Percentiles rank a stretch among this genome's conserved stretches.
phyloP scores from a whole-genome alignment of 2,888 invertebrate species.

The Tenthredo distinguenda region DNA sequence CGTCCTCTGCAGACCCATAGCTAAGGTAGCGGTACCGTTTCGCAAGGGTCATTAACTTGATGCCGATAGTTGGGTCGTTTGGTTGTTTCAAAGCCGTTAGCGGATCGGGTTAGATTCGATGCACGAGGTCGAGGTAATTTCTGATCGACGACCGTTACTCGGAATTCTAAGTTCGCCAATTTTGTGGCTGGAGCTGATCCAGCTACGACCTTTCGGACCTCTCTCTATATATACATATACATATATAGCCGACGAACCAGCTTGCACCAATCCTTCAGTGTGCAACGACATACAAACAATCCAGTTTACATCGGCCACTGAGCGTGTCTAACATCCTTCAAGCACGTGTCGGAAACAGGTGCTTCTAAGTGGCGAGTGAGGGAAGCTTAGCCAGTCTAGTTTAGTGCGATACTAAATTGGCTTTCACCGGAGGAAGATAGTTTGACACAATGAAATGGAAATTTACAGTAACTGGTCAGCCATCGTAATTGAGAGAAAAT shows the following conservation, averaged over 20 bases:
- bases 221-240: not conserved
- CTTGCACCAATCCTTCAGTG: not conserved
- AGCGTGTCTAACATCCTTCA: conserved; percentile 63
- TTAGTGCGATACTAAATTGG: not conserved
- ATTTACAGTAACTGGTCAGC: not conserved
- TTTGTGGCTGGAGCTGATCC: not conserved
- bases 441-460: not conserved
- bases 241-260: not conserved
- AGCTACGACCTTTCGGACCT: not conserved
- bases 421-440: not conserved
- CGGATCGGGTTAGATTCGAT: conserved; percentile 9
- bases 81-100: conserved; percentile 14
- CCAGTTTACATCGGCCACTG: conserved; percentile 63
- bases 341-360: conserved; percentile 61
- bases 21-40: not conserved
- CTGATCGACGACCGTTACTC: conserved; percentile 16
- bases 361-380: conserved; percentile 47
- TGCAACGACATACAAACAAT: conserved; percentile 15
- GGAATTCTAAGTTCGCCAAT: not conserved
- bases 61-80: conserved; percentile 27
- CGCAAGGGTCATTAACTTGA: not conserved
- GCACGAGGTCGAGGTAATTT: conserved; percentile 22
- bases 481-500: not conserved
- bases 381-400: not conserved
- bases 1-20: not conserved